Percentiles rank a stretch among this genome's conserved stretches.
These are phyloP conservation scores for Holothuria leucospilota DNA, from an alignment of 53 echinoderm and acorn worm species.

Conservation along the genomic window DNA sequence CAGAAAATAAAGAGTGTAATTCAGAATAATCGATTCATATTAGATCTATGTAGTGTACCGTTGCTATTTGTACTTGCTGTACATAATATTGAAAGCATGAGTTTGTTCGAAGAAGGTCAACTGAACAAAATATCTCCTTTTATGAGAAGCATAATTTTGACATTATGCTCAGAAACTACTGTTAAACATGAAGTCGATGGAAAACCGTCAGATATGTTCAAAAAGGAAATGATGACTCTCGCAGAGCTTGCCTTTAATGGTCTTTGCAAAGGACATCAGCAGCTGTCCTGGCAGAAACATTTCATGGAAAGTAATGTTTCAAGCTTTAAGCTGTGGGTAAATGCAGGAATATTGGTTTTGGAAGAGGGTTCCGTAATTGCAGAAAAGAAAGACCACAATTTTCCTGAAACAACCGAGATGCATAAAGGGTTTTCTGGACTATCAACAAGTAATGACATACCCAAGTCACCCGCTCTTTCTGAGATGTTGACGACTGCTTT, in stretches of 20 bases:
- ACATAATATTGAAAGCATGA: slow-evolving; percentile 1
- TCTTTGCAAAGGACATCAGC: neutral
- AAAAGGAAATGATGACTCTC: neutral
- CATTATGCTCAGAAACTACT: neutral
- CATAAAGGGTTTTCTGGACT: too few species aligned
- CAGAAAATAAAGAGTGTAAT: neutral
- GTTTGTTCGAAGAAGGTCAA: neutral
- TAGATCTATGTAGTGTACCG: slow-evolving; percentile 7
- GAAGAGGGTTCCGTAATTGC: too few species aligned
- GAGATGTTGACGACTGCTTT: too few species aligned
- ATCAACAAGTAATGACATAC: too few species aligned
- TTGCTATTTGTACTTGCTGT: neutral
- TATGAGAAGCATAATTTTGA: neutral
- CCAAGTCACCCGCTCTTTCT: too few species aligned
- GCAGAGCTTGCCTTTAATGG: neutral
- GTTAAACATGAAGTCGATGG: too few species aligned
- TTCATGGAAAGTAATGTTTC: neutral
- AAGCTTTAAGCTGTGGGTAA: too few species aligned
- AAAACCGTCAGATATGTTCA: too few species aligned
- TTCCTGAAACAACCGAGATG: neutral
- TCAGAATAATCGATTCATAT: neutral
- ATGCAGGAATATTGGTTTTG: too few species aligned
- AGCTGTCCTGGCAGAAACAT: slow-evolving; percentile 6
- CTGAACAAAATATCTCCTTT: neutral
- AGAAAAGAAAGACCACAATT: too few species aligned